Evolutionary conservation across 1,140 invertebrate species (phyloP), one percentile per base, ranked within the genome.

Genomic region (Diorhabda sublineata): DNA sequence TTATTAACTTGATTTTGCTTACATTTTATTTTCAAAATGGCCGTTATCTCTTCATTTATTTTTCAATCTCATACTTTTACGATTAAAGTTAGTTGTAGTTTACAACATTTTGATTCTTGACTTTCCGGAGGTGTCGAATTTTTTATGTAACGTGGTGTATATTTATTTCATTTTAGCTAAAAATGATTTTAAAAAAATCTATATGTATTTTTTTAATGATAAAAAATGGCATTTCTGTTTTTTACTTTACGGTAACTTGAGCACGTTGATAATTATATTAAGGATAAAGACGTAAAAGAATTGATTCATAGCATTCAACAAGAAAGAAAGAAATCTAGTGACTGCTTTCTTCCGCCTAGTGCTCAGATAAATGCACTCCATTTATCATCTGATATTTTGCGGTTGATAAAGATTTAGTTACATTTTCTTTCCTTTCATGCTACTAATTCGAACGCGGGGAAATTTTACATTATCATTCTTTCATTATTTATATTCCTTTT

Each of bases 351-450:
- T 68, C 69, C 70, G 60, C 58, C 43, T 61, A n/a, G 56, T 66
- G 65, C 65, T 67, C 73, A 66, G 62, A 68, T 74, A 67, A 75
- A 75, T 72, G 69, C 72, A 72, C 70, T 65, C 74, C 74, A 75
- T 75, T 74, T 72, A 75, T 75, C 74, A 75, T 60, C 58, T 67
- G 43, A 62, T 64, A 70, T 75, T 74, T 72, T 69, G 70, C 62
- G 74, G 70, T 74, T 75, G 74, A 75, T 75, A 75, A 75, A 75
- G 74, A 75, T 75, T 75, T 74, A 75, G 66, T 72, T 74, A 69
- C 69, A 67, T 70, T 70, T 70, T 70, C 69, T 70, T 67, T 67
- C 69, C 65, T 70, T 70, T 66, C 65, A 70, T 66, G 68, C 66
- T 66, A 68, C 68, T 74, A 74, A 74, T 74, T 74, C 70, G 70